phyloP scores from a whole-genome alignment of 1,140 invertebrate genomes.

The Paralvinella palmiformis region DNA sequence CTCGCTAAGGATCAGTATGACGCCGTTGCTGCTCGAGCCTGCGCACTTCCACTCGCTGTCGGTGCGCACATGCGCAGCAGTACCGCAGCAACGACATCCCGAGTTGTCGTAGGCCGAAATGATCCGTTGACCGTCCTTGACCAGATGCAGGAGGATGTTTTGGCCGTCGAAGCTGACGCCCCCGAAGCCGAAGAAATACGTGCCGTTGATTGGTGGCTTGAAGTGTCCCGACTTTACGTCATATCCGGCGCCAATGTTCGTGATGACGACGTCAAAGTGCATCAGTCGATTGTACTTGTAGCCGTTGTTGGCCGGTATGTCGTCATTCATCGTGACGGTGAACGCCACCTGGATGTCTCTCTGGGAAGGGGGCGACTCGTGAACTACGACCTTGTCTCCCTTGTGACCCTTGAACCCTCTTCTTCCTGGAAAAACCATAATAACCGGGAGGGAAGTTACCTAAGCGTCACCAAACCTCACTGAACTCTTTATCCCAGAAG shows the following conservation, averaged over 20 bases:
- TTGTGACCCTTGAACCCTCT: background rate
- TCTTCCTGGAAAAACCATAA: background rate
- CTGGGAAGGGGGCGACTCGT: background rate
- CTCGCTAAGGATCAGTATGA: slow-evolving; percentile 8
- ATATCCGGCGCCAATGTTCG: slow-evolving; percentile 28
- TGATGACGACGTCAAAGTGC: slow-evolving; percentile 23
- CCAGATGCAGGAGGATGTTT: slow-evolving; percentile 19
- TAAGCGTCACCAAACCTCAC: no score
- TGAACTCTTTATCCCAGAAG: no score
- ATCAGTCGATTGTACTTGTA: slow-evolving; percentile 20
- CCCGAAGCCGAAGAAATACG: slow-evolving; percentile 24
- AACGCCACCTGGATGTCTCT: slow-evolving; percentile 18
- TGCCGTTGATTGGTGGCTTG: slow-evolving; percentile 25
- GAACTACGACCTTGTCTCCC: background rate
- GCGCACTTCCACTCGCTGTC: slow-evolving; percentile 8
- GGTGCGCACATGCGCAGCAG: background rate
- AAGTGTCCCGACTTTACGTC: slow-evolving; percentile 22
- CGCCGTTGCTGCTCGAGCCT: slow-evolving; percentile 17
- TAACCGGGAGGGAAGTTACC: no score
- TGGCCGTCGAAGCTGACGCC: slow-evolving; percentile 19
- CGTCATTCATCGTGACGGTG: slow-evolving; percentile 15
- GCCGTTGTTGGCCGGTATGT: slow-evolving; percentile 3
- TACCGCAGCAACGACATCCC: slow-evolving; percentile 6
- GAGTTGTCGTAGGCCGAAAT: slow-evolving; percentile 22
- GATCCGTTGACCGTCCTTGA: slow-evolving; percentile 13